These are phyloP conservation scores for Bufo bufo DNA, from an alignment of 2,113 vertebrate species.

Conservation along the genomic window DNA sequence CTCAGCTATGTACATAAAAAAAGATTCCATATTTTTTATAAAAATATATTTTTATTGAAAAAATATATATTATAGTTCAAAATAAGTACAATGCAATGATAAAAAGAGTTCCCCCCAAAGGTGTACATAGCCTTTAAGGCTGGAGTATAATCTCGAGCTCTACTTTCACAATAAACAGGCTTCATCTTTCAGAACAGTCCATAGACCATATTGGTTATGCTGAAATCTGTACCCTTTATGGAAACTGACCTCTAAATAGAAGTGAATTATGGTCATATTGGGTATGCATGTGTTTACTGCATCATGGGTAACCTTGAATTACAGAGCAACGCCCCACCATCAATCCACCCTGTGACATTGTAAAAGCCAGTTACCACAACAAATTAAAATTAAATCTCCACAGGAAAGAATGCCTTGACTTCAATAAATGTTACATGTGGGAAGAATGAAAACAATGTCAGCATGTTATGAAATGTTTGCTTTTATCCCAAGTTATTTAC, in stretches of 20 bases:
- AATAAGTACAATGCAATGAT: no score
- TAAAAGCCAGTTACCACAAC: background rate
- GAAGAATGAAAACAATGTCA: constrained; percentile 31
- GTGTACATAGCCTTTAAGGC: no score
- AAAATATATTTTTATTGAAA: no score
- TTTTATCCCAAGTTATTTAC: constrained; percentile 6
- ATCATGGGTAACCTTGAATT: background rate
- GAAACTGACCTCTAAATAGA: background rate
- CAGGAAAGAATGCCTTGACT: constrained; percentile 25
- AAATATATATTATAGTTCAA: no score
- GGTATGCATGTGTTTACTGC: background rate
- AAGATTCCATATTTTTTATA: no score
- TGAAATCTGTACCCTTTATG: background rate
- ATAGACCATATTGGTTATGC: background rate
- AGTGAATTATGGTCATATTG: background rate
- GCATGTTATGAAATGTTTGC: constrained; percentile 11
- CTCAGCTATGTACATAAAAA: no score
- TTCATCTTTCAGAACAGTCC: background rate
- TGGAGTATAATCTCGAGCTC: no score
- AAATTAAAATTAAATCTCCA: background rate
- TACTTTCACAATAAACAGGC: no score
- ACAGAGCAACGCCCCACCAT: background rate
- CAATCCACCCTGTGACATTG: background rate
- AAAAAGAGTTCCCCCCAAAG: no score
- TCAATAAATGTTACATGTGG: background rate